phyloP scores from a whole-genome alignment of 2,888 invertebrate species.

The Agrochola circellaris region DNA sequence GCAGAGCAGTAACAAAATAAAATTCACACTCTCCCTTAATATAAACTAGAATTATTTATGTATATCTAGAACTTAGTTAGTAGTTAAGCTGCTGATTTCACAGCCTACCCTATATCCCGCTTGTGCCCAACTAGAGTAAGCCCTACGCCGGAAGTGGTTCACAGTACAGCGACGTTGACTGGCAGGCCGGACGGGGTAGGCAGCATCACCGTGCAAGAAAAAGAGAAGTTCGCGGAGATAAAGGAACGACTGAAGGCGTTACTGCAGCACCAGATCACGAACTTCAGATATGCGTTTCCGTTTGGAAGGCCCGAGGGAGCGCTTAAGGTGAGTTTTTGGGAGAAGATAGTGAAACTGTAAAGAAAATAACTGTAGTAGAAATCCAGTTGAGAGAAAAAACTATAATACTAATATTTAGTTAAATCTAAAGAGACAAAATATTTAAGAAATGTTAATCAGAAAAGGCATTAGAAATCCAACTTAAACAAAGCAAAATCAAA shows the following conservation, averaged over 20 bases:
- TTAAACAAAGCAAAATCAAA: not conserved
- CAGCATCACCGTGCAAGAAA: slow-evolving; percentile 99
- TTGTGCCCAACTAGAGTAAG: slow-evolving; percentile 90
- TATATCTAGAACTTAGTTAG: slow-evolving; percentile 52
- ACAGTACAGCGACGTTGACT: slow-evolving; percentile 90
- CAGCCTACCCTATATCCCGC: slow-evolving; percentile 84
- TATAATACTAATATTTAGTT: not conserved
- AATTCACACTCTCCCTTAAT: slow-evolving; percentile 49
- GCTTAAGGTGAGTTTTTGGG: slow-evolving; percentile 92
- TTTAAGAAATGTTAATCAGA: not conserved
- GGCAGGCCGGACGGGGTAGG: slow-evolving; percentile 99
- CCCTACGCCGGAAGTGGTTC: slow-evolving; percentile 87
- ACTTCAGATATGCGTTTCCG: slow-evolving; percentile 99
- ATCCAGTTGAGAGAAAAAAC: not conserved
- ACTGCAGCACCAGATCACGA: slow-evolving; percentile 99
- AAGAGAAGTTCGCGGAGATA: slow-evolving; percentile 99
- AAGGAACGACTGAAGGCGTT: slow-evolving; percentile 98
- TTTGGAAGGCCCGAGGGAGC: slow-evolving; percentile 99
- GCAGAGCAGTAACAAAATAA: slow-evolving; percentile 49
- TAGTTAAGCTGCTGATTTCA: slow-evolving; percentile 76
- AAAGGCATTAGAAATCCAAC: not conserved
- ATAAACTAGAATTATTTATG: slow-evolving; percentile 23
- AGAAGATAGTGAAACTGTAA: not conserved
- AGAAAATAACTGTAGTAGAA: not conserved
- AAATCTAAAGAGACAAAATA: not conserved